phyloP scores from a whole-genome alignment of 2,888 invertebrate species.

The Incurvaria masculella region DNA sequence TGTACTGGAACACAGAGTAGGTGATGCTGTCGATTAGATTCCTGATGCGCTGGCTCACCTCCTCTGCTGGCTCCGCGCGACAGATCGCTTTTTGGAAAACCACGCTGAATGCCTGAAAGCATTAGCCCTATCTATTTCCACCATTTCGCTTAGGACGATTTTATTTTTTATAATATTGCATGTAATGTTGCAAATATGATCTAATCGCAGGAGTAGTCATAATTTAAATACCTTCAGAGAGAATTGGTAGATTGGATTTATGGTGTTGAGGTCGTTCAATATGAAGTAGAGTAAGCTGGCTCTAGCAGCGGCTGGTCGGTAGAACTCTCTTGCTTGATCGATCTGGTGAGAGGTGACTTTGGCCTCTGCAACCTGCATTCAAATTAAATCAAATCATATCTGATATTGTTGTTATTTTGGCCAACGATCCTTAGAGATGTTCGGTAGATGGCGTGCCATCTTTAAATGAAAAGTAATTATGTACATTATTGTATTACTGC shows the following conservation, averaged over 20 bases:
- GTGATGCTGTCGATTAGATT: constrained; percentile 95
- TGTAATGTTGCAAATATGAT: too few relatives aligned
- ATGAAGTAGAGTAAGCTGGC: constrained; percentile 95
- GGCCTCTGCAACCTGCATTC: constrained; percentile 71
- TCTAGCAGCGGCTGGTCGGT: constrained; percentile 85
- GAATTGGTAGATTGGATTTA: constrained; percentile 97
- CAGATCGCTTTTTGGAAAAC: constrained; percentile 96
- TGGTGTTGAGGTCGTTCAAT: constrained; percentile 90
- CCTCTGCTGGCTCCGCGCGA: constrained; percentile 77
- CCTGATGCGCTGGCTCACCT: constrained; percentile 72
- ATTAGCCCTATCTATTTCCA: too few relatives aligned
- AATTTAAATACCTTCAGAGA: constrained; percentile 73
- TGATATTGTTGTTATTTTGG: too few relatives aligned
- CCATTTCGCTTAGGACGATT: too few relatives aligned
- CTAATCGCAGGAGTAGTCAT: too few relatives aligned
- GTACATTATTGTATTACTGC: too few relatives aligned
- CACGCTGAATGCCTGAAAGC: constrained; percentile 91
- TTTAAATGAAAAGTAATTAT: too few relatives aligned
- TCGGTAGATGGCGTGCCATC: too few relatives aligned
- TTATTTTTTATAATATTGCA: too few relatives aligned
- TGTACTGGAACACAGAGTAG: constrained; percentile 93
- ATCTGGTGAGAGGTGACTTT: constrained; percentile 90
- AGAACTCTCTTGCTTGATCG: constrained; percentile 88
- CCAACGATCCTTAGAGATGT: too few relatives aligned
- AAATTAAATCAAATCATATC: too few relatives aligned